Evolutionary conservation across 2,888 invertebrate genomes (phyloP).

Genomic region (Teleogryllus oceanicus): DNA sequence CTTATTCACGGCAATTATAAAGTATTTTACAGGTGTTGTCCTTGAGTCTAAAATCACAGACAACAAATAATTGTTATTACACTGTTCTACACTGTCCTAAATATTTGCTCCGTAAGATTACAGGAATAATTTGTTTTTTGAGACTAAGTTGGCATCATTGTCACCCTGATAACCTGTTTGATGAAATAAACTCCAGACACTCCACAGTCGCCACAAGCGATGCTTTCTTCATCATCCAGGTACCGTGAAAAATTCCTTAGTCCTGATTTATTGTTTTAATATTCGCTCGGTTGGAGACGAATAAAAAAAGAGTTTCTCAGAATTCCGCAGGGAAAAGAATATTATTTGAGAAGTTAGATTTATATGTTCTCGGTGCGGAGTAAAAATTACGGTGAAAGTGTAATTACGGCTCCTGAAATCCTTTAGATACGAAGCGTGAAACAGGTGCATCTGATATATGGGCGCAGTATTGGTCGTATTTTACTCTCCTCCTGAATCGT

Average conservation of each 20-base stretch:
- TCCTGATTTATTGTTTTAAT: conserved; percentile 8
- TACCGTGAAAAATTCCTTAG: not conserved
- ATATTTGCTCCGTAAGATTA: too few relatives aligned
- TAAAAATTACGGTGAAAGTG: not conserved
- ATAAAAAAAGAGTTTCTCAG: not conserved
- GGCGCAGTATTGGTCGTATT: not conserved
- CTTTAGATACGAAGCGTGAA: not conserved
- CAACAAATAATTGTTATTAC: too few relatives aligned
- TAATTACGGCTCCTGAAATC: not conserved
- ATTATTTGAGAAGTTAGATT: not conserved
- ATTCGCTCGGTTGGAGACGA: not conserved
- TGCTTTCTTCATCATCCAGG: too few relatives aligned
- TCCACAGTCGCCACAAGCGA: too few relatives aligned
- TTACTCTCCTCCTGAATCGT: not conserved
- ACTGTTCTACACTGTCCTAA: too few relatives aligned
- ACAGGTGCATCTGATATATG: not conserved
- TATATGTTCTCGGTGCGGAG: not conserved
- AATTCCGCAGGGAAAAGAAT: not conserved
- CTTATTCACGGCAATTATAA: too few relatives aligned
- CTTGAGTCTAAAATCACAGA: too few relatives aligned
- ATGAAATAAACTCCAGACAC: too few relatives aligned
- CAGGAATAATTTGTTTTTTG: too few relatives aligned
- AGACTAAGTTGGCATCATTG: too few relatives aligned
- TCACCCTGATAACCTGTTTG: too few relatives aligned
- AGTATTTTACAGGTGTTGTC: too few relatives aligned